phyloP scores from a whole-genome alignment of 2,888 invertebrate genomes.

The Drosophila cracens region DNA sequence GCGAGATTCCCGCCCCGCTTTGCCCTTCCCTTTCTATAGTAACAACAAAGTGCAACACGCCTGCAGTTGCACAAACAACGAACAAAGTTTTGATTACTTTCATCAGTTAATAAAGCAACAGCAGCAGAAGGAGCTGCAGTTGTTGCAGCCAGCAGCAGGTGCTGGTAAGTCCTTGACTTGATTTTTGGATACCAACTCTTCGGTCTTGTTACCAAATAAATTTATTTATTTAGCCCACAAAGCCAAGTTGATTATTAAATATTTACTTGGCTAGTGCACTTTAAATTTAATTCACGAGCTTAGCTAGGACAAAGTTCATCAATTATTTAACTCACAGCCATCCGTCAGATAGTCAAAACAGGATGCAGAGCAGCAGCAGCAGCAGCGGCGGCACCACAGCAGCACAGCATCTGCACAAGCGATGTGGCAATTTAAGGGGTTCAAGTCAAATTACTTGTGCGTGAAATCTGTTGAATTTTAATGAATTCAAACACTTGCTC shows the following conservation, averaged over 20 bases:
- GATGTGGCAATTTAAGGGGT: conserved; percentile 42
- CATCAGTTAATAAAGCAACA: conserved; percentile 45
- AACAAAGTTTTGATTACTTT: conserved; percentile 75
- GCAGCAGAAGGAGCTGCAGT: neutral
- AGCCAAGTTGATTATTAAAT: conserved; percentile 75
- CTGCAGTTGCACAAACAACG: conserved; percentile 65
- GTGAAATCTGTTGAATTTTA: conserved; percentile 64
- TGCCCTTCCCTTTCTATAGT: neutral
- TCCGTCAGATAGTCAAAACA: conserved; percentile 37
- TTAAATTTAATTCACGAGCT: conserved; percentile 68
- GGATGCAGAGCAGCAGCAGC: neutral
- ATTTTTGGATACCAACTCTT: conserved; percentile 38
- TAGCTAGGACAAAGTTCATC: conserved; percentile 65
- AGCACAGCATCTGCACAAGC: neutral
- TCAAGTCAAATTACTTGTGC: conserved; percentile 59
- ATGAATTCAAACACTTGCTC: conserved; percentile 65
- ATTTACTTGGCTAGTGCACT: conserved; percentile 62
- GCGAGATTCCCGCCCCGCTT: neutral
- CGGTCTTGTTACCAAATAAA: conserved; percentile 14
- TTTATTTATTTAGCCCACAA: conserved; percentile 45
- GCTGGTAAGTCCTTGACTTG: conserved; percentile 39
- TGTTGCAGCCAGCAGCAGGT: conserved; percentile 8
- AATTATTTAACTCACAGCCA: conserved; percentile 55
- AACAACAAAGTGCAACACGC: conserved; percentile 44
- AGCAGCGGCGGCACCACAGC: neutral